A percentile compares a stretch with the other conserved stretches of the same genome.
Evolutionary conservation across 2,888 invertebrate species (phyloP).

Genomic region (Strigamia transsilvanica): DNA sequence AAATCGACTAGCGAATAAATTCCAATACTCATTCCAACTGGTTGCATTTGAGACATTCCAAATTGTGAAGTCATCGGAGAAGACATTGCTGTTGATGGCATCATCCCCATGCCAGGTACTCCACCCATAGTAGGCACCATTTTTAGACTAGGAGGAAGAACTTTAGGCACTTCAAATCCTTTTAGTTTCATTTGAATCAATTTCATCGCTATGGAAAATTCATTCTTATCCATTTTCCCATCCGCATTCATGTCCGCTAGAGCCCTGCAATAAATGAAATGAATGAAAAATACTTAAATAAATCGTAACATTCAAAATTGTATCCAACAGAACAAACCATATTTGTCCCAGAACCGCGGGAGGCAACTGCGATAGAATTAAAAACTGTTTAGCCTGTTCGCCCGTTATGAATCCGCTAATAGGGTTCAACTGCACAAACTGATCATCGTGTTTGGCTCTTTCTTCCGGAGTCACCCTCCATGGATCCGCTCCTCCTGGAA

Average conservation of each 20-base stretch:
- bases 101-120: slow-evolving; percentile 48
- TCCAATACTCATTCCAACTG: slow-evolving; percentile 50
- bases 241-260: slow-evolving; percentile 95
- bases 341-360: slow-evolving; percentile 90
- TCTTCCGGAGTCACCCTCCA: slow-evolving; percentile 90
- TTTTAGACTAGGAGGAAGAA: slow-evolving; percentile 75
- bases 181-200: slow-evolving; percentile 91
- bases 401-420: slow-evolving; percentile 88
- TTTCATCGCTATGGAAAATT: slow-evolving; percentile 98
- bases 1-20: neutral
- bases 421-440: slow-evolving; percentile 88
- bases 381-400: slow-evolving; percentile 90
- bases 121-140: slow-evolving; percentile 60
- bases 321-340: slow-evolving; percentile 73
- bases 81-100: slow-evolving; percentile 19
- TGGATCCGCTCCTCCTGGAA: slow-evolving; percentile 70
- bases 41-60: neutral
- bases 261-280: slow-evolving; percentile 68
- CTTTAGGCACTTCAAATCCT: slow-evolving; percentile 88
- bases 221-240: slow-evolving; percentile 94
- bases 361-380: slow-evolving; percentile 90
- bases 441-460: slow-evolving; percentile 85
- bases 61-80: neutral
- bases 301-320: neutral
- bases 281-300: neutral